Evolutionary conservation across 2,113 vertebrate genomes (phyloP), one percentile per base, ranked within the genome.

Genomic region (Plotosus lineatus): DNA sequence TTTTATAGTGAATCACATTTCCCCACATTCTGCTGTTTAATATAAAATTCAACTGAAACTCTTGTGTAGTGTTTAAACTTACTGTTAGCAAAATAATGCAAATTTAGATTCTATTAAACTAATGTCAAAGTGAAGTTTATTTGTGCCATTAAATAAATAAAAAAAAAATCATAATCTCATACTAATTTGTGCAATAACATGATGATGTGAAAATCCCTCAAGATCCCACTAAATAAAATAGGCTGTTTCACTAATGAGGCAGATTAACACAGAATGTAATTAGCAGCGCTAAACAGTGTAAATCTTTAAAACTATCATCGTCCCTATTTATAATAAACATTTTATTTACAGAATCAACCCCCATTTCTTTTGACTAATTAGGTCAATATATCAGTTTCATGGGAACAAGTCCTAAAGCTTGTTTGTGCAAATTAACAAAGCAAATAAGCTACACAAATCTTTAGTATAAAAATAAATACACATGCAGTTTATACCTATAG

Each of bases 301-400:
- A 82, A 84, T 86, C 79, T 81, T 82, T 84, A 77, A 71, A 79
- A 82, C 82, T 71, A 82, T 82, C 82, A 75, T 75, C 75, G 63
- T 79, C 53, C n/a, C 40, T 82, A 26, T 86, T 84, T 84, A 82
- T 84, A 83, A 80, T 72, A 74, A 82, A 84, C 76, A 75, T 84
- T 79, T 83, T 76, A 82, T 71, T 73, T 28, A 44, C 82, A 86
- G 77, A 86, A 82, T 84, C 75, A 82, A 79, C 76, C 71, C 46
- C 77, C 79, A 79, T 72, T 84, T 72, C 82, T 72, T 8, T 78
- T 74, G 14, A 40, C 56, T 84, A 86, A 86, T 84, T 86, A 86
- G 79, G 85, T 84, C 82, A 82, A 84, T 86, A 84, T 72, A 65
- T 78, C 23, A 28, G 28, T 48, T 86, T 63, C 56, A 63, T 58